Conservation (phyloP, 2,888 invertebrate genomes). For the Amphiduros pacificus region DNA sequence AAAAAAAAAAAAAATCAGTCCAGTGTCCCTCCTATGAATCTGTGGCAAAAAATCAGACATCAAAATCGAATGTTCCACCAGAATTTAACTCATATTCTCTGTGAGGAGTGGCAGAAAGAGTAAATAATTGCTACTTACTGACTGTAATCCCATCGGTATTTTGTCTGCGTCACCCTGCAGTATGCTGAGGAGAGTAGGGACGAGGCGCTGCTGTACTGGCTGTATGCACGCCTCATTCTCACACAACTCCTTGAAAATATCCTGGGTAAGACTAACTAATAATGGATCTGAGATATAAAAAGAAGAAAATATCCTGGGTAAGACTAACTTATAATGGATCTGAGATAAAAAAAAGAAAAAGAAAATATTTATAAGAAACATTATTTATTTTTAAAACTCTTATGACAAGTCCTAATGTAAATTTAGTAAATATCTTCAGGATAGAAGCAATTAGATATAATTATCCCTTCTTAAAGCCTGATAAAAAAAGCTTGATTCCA, state of each 20-base stretch:
- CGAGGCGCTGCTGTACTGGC: conserved; percentile 68
- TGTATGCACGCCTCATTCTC: conserved; percentile 67
- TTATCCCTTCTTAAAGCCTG: too few relatives aligned
- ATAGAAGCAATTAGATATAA: too few relatives aligned
- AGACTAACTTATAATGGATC: neutral
- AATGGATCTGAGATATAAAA: conserved; percentile 64
- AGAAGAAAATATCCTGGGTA: neutral
- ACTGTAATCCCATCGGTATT: conserved; percentile 57
- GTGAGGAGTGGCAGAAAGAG: neutral
- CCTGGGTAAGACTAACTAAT: conserved; percentile 67
- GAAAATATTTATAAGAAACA: too few relatives aligned
- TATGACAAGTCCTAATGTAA: too few relatives aligned
- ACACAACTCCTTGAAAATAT: conserved; percentile 69
- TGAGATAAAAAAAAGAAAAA: neutral
- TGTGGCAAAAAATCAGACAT: too few relatives aligned
- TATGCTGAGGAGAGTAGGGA: conserved; percentile 71
- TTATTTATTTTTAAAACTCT: too few relatives aligned
- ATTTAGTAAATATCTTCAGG: too few relatives aligned
- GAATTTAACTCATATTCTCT: neutral
- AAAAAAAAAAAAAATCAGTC: too few relatives aligned
- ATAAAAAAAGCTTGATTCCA: too few relatives aligned
- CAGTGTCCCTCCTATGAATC: too few relatives aligned
- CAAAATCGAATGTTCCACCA: neutral
- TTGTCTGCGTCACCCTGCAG: conserved; percentile 61
- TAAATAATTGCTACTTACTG: conserved; percentile 48